phyloP scores from a whole-genome alignment of 2,888 invertebrate genomes.

The Hydraecia micacea region DNA sequence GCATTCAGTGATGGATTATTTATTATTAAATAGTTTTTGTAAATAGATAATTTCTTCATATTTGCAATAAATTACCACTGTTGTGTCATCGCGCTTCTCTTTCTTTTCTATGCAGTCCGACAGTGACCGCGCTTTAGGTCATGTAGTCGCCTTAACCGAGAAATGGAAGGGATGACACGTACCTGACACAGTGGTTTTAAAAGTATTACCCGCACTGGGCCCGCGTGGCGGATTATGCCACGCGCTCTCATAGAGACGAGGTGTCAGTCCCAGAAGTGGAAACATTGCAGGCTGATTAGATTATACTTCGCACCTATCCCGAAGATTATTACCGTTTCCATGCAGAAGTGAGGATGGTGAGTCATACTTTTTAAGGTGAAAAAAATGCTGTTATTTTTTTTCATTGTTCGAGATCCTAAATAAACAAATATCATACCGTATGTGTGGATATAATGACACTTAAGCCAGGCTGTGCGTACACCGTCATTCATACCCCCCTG shows the following conservation, averaged over 20 bases:
- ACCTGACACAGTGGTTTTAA: slow-evolving; percentile 19
- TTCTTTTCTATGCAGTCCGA: too few species aligned
- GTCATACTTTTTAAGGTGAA: not conserved
- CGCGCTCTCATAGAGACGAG: not conserved
- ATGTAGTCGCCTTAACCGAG: too few species aligned
- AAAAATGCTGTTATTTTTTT: not conserved
- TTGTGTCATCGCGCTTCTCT: too few species aligned
- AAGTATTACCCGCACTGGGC: slow-evolving; percentile 2
- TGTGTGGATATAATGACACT: not conserved
- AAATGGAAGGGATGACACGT: slow-evolving; percentile 21
- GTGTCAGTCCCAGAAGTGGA: too few species aligned
- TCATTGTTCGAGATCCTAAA: not conserved
- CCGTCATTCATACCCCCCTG: not conserved
- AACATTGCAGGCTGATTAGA: not conserved
- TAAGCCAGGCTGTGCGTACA: not conserved
- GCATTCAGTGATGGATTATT: too few species aligned
- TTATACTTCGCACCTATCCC: not conserved
- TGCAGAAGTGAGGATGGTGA: not conserved
- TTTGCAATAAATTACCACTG: too few species aligned
- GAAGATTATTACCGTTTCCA: not conserved
- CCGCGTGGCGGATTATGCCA: not conserved
- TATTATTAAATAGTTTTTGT: too few species aligned
- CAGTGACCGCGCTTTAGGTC: too few species aligned
- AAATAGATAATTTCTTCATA: too few species aligned
- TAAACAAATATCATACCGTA: not conserved